Conservation (phyloP, 2,113 vertebrate genomes). For the Colinus virginianus region DNA sequence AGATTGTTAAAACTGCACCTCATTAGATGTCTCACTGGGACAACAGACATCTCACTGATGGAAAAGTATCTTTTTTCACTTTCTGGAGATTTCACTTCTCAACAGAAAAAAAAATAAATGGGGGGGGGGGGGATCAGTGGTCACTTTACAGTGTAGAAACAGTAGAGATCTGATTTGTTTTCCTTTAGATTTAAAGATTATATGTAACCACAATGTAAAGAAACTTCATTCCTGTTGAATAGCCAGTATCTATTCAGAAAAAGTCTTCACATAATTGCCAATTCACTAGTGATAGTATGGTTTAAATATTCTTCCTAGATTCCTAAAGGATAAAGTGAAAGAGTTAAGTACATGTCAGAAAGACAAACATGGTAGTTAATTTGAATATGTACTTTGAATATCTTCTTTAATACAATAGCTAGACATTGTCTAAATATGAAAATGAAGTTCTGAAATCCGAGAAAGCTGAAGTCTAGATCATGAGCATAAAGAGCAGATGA, state of each 20-base stretch:
- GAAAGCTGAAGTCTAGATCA: neutral
- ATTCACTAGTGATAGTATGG: neutral
- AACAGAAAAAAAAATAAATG: neutral
- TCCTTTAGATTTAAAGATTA: neutral
- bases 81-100: neutral
- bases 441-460: neutral
- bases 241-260: neutral
- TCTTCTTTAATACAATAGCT: neutral
- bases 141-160: neutral
- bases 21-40: neutral
- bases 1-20: neutral
- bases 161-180: neutral
- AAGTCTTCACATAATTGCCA: neutral
- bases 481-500: neutral
- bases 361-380: neutral
- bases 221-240: neutral
- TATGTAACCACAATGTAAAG: neutral
- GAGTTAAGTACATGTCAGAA: neutral
- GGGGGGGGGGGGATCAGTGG: neutral
- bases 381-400: neutral
- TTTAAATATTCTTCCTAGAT: neutral
- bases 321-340: neutral
- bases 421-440: neutral
- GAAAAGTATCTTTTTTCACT: neutral
- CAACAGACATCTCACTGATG: neutral